These are phyloP conservation scores for Odontesthes bonariensis DNA, from an alignment of 2,113 vertebrate genomes.

Conservation along the genomic window DNA sequence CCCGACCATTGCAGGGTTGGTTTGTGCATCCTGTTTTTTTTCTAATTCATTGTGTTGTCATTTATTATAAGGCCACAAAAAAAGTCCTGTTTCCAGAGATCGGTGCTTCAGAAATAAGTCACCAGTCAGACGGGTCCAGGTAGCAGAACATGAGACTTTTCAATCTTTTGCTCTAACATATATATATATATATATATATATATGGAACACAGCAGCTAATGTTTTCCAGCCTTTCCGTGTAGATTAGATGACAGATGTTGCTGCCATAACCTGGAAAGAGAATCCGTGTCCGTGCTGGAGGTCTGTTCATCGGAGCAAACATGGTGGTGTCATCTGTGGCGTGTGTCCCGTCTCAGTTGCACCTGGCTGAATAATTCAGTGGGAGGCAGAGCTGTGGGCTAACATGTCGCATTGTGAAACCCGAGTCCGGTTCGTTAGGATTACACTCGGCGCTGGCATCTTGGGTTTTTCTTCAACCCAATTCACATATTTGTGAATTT, in stretches of 20 bases:
- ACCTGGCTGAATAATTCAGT: slow-evolving; percentile 72
- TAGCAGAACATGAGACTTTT: background rate
- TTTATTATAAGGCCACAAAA: too few species aligned
- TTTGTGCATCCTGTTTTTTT: too few species aligned
- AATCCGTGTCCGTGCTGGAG: background rate
- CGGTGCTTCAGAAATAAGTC: background rate
- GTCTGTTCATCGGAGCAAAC: background rate
- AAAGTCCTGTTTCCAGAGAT: too few species aligned
- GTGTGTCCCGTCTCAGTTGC: slow-evolving; percentile 46
- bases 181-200: too few species aligned
- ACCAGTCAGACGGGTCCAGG: slow-evolving; percentile 15
- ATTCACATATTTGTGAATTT: background rate
- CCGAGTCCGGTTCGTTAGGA: background rate
- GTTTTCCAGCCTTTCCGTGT: background rate
- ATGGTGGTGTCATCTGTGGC: background rate
- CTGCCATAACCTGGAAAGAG: background rate
- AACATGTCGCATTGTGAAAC: slow-evolving; percentile 18
- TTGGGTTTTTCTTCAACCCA: background rate
- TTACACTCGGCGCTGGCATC: background rate
- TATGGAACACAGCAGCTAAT: too few species aligned
- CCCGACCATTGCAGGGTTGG: too few species aligned
- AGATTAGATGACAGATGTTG: background rate
- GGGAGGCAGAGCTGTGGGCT: slow-evolving; percentile 13
- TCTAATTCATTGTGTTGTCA: too few species aligned
- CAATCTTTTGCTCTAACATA: too few species aligned